A percentile compares a stretch with the other conserved stretches of the same genome.
phyloP scores from a whole-genome alignment of 2,888 invertebrate species.

The Arrhopalites spinosus region DNA sequence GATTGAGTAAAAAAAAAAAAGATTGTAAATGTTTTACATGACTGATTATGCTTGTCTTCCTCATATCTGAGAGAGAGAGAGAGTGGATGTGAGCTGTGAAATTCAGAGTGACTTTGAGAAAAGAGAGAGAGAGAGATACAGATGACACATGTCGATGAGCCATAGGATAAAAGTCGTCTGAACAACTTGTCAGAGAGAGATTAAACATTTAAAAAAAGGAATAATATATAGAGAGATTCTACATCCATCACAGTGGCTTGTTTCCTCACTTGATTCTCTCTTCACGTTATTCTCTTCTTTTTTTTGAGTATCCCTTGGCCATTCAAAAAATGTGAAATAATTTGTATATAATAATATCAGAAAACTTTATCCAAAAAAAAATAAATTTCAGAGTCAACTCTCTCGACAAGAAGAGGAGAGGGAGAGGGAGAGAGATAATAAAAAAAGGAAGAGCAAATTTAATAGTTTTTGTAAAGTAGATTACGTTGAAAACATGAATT shows the following conservation, averaged over 20 bases:
- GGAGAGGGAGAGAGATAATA: not conserved
- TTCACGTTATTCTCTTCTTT: too few species aligned
- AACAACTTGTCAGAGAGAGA: constrained; percentile 26
- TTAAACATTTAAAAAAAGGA: constrained; percentile 25
- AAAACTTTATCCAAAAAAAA: not conserved
- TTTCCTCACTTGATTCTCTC: too few species aligned
- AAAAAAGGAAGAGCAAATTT: not conserved
- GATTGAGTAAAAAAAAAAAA: constrained; percentile 2
- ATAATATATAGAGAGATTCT: too few species aligned
- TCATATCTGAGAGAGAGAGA: not conserved
- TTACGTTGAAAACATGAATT: not conserved
- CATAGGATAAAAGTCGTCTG: constrained; percentile 24
- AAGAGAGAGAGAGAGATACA: too few species aligned
- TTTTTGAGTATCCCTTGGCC: too few species aligned
- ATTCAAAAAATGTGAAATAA: too few species aligned
- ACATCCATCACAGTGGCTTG: too few species aligned
- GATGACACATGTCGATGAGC: constrained; percentile 31
- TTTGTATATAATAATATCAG: too few species aligned
- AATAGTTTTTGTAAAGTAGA: constrained; percentile 30
- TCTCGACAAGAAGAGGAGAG: not conserved
- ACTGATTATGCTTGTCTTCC: constrained; percentile 15
- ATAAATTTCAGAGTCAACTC: too few species aligned
- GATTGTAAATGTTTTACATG: constrained; percentile 26
- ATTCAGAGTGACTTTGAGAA: constrained; percentile 6
- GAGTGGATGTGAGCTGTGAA: not conserved